These are phyloP conservation scores for Phytoseiulus persimilis DNA, from an alignment of 2,888 invertebrate genomes.

Conservation along the genomic window DNA sequence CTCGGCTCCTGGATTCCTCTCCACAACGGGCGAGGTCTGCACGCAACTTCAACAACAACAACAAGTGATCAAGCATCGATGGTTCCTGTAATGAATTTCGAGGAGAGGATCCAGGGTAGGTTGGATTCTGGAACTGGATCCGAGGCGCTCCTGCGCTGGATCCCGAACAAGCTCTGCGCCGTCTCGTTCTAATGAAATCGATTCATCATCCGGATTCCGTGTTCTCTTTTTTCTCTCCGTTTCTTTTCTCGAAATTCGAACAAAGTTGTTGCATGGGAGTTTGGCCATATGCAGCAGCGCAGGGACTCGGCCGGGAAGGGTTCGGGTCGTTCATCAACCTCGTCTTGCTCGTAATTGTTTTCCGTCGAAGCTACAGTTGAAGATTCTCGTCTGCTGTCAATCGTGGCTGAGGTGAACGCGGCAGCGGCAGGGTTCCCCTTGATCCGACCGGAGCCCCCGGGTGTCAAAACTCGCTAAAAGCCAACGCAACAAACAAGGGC, in stretches of 20 bases:
- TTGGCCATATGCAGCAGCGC: background rate
- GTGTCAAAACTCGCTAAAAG: background rate
- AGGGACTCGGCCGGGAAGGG: background rate
- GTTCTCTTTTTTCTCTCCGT: background rate
- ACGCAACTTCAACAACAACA: background rate
- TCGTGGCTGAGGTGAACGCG: background rate
- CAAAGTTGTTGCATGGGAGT: background rate
- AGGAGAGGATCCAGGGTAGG: background rate
- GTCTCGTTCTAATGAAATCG: background rate
- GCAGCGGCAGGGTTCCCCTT: background rate
- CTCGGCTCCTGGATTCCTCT: background rate
- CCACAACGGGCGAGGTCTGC: background rate
- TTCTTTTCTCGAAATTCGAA: background rate
- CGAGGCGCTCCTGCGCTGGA: background rate
- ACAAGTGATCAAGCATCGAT: slow-evolving; percentile 5
- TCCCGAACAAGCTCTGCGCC: background rate
- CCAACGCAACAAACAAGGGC: background rate
- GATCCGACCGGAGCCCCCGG: background rate
- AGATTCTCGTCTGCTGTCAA: background rate
- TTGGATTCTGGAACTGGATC: background rate
- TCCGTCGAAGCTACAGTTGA: background rate
- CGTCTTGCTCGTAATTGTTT: background rate
- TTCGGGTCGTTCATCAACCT: background rate
- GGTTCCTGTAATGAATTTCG: background rate
- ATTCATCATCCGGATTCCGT: background rate